Evolutionary conservation across 2,113 vertebrate genomes (phyloP).

Genomic region (Pipra filicauda): DNA sequence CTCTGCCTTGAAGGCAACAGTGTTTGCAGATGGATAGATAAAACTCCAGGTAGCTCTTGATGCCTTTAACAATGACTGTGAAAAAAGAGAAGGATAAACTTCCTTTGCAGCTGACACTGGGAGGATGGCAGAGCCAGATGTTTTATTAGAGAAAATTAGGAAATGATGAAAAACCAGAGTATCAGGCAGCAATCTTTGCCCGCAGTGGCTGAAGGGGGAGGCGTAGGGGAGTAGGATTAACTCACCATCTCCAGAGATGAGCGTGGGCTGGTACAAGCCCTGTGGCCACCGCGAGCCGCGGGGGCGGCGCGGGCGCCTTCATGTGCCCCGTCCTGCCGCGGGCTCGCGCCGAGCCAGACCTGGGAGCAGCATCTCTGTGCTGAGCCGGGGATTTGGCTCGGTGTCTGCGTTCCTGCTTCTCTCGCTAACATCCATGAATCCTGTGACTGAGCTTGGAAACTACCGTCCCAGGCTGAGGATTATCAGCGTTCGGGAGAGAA

Average conservation of each 20-base stretch:
- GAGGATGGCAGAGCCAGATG: background rate
- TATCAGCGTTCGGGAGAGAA: background rate
- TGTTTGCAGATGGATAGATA: background rate
- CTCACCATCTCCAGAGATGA: background rate
- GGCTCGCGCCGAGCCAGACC: background rate
- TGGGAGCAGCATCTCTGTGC: background rate
- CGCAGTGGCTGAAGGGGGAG: background rate
- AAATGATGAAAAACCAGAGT: background rate
- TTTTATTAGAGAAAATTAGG: background rate
- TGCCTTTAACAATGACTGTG: background rate
- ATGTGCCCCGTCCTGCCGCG: background rate
- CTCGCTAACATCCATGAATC: slow-evolving; percentile 14
- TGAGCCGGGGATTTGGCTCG: background rate
- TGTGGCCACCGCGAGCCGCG: accelerated
- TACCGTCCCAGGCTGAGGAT: background rate
- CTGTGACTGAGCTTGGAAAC: background rate
- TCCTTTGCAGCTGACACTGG: background rate
- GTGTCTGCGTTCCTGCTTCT: background rate
- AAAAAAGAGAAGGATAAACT: background rate
- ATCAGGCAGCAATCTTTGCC: background rate
- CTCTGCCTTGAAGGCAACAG: background rate
- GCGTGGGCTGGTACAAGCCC: background rate
- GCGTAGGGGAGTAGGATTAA: background rate
- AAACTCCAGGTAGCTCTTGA: background rate
- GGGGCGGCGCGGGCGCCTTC: accelerated